Conservation (phyloP, 1,140 invertebrate genomes). For the honey bee (Apis mellifera) region Amel_HAv3.1 CM009936.2:11511501-11512000, state of each 20-base stretch:
- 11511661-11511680: conserved; percentile 1
- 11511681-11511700: not conserved
- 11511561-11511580: not conserved
- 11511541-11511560: conserved; percentile 29
- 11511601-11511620: conserved; percentile 23
- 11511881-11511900: not conserved
- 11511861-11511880: not conserved
- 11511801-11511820: not conserved
- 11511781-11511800: not conserved
- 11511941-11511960: not conserved
- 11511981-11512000: no score
- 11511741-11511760: conserved; percentile 13
- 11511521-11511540: conserved; percentile 8
- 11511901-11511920: not conserved
- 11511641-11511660: no score
- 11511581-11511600: conserved; percentile 17
- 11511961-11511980: not conserved
- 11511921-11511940: not conserved
- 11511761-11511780: not conserved
- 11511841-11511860: no score
- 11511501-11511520: conserved; percentile 6
- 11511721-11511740: conserved; percentile 7
- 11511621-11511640: not conserved
- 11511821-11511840: not conserved
- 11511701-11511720: not conserved